Evolutionary conservation across 2,888 invertebrate species (phyloP).

Genomic region (Drosophila cognata): DNA sequence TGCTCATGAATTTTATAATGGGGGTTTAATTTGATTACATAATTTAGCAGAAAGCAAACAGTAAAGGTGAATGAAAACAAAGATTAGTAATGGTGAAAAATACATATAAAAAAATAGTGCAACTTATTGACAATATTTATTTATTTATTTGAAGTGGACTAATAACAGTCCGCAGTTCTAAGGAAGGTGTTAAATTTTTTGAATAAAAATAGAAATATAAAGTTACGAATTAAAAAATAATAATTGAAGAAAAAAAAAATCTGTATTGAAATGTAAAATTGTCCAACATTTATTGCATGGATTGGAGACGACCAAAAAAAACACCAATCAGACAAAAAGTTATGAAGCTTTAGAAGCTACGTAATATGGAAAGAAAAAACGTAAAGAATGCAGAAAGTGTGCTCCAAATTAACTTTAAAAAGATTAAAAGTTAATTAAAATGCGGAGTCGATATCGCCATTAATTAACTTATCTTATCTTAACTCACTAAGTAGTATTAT

Average conservation of each 20-base stretch:
- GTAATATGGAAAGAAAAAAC: neutral
- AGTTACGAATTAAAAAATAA: neutral
- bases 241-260: neutral
- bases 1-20: slow-evolving; percentile 1
- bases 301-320: neutral
- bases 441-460: neutral
- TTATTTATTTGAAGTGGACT: neutral
- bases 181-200: neutral
- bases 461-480: neutral
- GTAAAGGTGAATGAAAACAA: neutral
- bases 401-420: neutral
- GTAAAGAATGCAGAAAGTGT: neutral
- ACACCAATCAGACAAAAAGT: neutral
- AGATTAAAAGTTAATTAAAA: neutral
- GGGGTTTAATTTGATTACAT: slow-evolving; percentile 1
- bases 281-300: neutral
- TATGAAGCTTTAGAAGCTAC: neutral
- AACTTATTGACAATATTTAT: neutral
- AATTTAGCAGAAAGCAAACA: neutral
- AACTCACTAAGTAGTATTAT: neutral
- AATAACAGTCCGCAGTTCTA: too few species aligned
- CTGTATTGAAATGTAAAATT: neutral
- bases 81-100: neutral
- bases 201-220: neutral
- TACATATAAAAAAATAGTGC: neutral